A percentile compares a stretch with the other conserved stretches of the same genome.
Evolutionary conservation across 2,888 invertebrate species (phyloP).

Genomic region (Aphidius colemani): DNA sequence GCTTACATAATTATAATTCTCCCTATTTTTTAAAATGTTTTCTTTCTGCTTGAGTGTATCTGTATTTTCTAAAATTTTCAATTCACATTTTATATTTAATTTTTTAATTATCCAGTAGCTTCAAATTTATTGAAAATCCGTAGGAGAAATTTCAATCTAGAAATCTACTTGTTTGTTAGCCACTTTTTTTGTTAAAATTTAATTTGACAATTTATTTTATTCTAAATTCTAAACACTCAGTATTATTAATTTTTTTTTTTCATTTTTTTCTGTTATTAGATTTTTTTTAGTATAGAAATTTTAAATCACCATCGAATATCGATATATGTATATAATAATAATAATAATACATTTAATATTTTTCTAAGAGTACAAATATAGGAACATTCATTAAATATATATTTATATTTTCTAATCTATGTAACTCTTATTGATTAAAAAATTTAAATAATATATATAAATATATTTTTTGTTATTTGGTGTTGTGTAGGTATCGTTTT

Average conservation of each 20-base stretch:
- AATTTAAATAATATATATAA: slow-evolving; percentile 38
- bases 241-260: slow-evolving; percentile 42
- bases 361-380: slow-evolving; percentile 59
- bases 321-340: slow-evolving; percentile 36
- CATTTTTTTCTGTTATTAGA: slow-evolving; percentile 35
- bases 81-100: no score
- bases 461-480: slow-evolving; percentile 53
- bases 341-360: slow-evolving; percentile 52
- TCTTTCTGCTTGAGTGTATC: slow-evolving; percentile 21
- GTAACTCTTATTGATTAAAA: no score
- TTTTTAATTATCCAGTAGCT: no score
- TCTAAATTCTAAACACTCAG: slow-evolving; percentile 51
- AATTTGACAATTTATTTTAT: slow-evolving; percentile 28
- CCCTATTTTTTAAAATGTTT: slow-evolving; percentile 34
- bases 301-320: slow-evolving; percentile 59
- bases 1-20: slow-evolving; percentile 38
- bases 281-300: slow-evolving; percentile 54
- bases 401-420: slow-evolving; percentile 49
- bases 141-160: slow-evolving; percentile 28
- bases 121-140: no score
- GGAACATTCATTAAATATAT: slow-evolving; percentile 61
- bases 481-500: slow-evolving; percentile 47
- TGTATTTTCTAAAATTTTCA: no score
- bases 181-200: slow-evolving; percentile 12
- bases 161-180: slow-evolving; percentile 21